phyloP scores from a whole-genome alignment of 2,797 vertebrate species.

The Periparus ater region DNA sequence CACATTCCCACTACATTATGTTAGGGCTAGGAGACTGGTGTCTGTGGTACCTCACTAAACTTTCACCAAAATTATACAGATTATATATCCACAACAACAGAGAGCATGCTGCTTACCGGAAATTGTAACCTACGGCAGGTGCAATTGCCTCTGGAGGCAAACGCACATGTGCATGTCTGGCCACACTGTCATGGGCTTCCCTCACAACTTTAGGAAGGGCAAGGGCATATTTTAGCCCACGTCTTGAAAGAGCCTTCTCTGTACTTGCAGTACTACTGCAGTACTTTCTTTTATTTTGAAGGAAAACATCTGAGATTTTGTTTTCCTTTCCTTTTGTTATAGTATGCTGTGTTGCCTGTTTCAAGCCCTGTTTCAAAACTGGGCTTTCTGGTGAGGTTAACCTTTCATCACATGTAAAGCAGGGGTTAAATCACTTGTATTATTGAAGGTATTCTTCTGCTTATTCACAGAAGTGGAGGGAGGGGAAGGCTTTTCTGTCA shows the following conservation, averaged over 20 bases:
- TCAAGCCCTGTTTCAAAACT: neutral
- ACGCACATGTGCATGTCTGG: fast-evolving
- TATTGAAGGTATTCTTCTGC: neutral
- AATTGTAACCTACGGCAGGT: neutral
- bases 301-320: neutral
- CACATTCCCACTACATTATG: fast-evolving
- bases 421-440: neutral
- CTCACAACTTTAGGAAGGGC: neutral
- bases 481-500: neutral
- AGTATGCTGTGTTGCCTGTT: neutral
- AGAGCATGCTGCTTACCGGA: neutral
- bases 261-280: neutral
- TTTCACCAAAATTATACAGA: neutral
- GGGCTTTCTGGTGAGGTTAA: neutral
- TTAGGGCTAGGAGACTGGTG: neutral
- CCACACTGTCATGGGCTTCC: neutral
- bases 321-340: neutral
- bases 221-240: neutral
- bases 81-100: neutral
- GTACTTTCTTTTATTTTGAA: neutral
- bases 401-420: neutral
- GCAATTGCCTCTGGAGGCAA: neutral
- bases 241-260: neutral
- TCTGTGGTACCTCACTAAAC: neutral
- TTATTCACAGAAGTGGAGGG: neutral